These are phyloP conservation scores for Corbicula japonica DNA, from an alignment of 2,888 invertebrate species.

Conservation along the genomic window DNA sequence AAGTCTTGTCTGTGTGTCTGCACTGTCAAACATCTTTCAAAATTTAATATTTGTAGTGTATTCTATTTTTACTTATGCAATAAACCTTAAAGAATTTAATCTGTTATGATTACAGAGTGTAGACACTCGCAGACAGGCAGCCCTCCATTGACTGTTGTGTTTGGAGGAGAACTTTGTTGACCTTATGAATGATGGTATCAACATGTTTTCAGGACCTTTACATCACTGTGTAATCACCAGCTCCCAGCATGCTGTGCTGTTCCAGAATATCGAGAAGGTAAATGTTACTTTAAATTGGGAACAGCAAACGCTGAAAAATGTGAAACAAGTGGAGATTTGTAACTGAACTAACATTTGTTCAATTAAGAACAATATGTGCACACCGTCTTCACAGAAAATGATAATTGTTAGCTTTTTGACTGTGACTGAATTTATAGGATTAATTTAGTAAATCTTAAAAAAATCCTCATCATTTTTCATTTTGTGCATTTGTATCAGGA, in stretches of 20 bases:
- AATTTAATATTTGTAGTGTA: neutral
- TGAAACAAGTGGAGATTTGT: no score
- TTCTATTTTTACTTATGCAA: constrained; percentile 4
- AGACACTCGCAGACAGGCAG: constrained; percentile 67
- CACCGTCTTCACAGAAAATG: no score
- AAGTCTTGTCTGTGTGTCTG: constrained; percentile 26
- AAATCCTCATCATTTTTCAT: no score
- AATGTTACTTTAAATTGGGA: no score
- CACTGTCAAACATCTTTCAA: neutral
- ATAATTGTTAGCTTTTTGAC: no score
- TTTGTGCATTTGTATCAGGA: no score
- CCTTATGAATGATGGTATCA: constrained; percentile 55
- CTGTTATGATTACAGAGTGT: constrained; percentile 52
- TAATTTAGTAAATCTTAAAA: no score
- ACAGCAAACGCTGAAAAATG: no score
- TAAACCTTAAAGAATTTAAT: neutral
- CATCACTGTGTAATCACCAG: constrained; percentile 55
- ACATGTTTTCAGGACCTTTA: constrained; percentile 58
- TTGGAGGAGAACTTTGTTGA: constrained; percentile 65
- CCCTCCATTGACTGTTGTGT: constrained; percentile 62
- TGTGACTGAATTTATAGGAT: no score
- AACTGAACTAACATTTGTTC: no score
- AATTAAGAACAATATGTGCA: no score
- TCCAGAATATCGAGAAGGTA: constrained; percentile 70
- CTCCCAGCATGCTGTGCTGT: constrained; percentile 52